Conservation (phyloP, 2,113 vertebrate genomes). For the Melierax canorus region DNA sequence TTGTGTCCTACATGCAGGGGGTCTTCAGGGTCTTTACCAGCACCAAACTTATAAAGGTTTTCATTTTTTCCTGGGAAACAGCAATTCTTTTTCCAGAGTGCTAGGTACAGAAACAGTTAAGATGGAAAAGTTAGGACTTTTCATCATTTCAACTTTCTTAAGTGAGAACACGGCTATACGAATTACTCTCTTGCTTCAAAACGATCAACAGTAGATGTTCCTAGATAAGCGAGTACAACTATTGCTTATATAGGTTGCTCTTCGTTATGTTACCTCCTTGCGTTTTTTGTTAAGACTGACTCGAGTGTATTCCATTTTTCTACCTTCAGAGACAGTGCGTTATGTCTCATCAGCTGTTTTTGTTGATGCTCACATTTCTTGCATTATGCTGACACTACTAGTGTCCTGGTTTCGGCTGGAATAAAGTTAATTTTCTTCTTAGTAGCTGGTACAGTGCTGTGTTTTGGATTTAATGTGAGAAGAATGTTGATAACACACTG, state of each 20-base stretch:
- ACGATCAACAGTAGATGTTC: accelerated
- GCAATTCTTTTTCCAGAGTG: not conserved
- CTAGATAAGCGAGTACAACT: not conserved
- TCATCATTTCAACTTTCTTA: not conserved
- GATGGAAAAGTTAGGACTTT: not conserved
- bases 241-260: not conserved
- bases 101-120: not conserved
- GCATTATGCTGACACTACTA: not conserved
- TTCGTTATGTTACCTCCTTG: not conserved
- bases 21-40: not conserved
- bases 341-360: not conserved
- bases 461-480: too few relatives aligned
- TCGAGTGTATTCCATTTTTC: not conserved
- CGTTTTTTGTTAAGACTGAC: not conserved
- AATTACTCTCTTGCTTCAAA: not conserved
- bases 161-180: not conserved
- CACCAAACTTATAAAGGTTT: not conserved
- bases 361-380: not conserved
- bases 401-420: too few relatives aligned
- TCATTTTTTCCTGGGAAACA: not conserved
- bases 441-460: too few relatives aligned
- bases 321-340: accelerated
- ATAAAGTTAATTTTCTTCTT: too few relatives aligned
- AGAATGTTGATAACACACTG: too few relatives aligned
- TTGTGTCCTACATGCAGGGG: not conserved